These are phyloP conservation scores for Emys orbicularis DNA, from an alignment of 2,797 vertebrate species.

Conservation along the genomic window DNA sequence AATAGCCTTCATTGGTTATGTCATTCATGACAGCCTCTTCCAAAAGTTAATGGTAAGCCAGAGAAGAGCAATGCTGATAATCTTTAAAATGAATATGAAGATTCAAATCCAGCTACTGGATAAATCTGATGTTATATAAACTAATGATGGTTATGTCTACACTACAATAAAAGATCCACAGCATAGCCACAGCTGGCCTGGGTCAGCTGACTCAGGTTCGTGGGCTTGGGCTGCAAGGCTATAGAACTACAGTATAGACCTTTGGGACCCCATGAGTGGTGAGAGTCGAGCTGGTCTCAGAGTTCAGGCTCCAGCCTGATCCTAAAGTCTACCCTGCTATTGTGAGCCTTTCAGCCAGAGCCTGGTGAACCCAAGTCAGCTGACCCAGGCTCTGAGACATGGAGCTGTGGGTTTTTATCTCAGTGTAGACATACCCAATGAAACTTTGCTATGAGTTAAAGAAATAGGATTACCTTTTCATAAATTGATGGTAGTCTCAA, in stretches of 20 bases:
- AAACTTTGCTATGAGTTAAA: background rate
- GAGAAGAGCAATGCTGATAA: background rate
- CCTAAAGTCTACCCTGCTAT: background rate
- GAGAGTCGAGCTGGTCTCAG: background rate
- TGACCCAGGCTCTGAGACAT: too few species aligned
- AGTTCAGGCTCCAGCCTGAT: background rate
- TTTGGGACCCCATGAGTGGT: background rate
- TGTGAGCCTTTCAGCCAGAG: background rate
- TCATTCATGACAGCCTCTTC: background rate
- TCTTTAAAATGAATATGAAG: background rate
- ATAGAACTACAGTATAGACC: background rate
- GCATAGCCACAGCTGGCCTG: background rate
- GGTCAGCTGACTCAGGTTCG: background rate
- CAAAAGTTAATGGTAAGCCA: background rate
- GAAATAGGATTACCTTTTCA: background rate
- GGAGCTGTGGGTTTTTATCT: too few species aligned
- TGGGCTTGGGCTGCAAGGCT: background rate
- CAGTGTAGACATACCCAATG: background rate
- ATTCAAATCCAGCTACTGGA: background rate
- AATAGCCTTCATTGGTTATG: background rate
- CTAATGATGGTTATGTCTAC: background rate
- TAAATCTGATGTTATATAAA: background rate
- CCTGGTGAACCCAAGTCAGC: too few species aligned
- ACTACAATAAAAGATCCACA: background rate
- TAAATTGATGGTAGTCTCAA: background rate